phyloP scores from a whole-genome alignment of 1,140 invertebrate genomes.

The Phenacoccus solenopsis region DNA sequence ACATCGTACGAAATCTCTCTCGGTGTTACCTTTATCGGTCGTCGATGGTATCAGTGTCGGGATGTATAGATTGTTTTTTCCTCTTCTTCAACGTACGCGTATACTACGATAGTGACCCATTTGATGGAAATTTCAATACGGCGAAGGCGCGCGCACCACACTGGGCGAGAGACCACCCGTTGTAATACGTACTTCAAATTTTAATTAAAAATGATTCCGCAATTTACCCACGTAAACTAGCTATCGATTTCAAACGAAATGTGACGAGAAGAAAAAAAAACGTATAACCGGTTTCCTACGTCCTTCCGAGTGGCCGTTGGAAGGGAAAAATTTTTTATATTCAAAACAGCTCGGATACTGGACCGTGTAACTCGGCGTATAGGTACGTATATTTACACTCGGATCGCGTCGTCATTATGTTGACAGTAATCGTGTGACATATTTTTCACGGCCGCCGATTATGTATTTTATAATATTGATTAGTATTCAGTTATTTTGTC shows the following conservation, averaged over 20 bases:
- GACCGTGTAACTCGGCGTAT: no score
- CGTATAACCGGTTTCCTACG: neutral
- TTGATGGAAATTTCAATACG: no score
- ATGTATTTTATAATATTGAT: conserved; percentile 4
- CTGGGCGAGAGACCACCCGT: neutral
- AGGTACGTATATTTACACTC: neutral
- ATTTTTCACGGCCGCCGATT: neutral
- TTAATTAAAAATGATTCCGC: conserved; percentile 3
- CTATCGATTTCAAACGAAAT: conserved; percentile 2
- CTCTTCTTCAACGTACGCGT: no score
- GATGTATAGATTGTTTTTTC: no score
- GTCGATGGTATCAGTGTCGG: no score
- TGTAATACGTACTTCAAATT: neutral
- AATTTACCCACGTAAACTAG: conserved; percentile 1
- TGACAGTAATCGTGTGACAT: conserved; percentile 1
- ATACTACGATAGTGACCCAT: no score
- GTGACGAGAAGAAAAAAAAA: neutral
- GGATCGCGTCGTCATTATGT: neutral
- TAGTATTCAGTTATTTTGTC: neutral
- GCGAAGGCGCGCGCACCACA: no score
- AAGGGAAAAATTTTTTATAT: no score
- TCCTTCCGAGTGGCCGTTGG: neutral
- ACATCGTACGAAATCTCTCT: no score
- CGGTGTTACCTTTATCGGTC: no score
- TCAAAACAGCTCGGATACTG: no score